Evolutionary conservation across 2,113 vertebrate species (phyloP).

Genomic region (Nettapus auritus): DNA sequence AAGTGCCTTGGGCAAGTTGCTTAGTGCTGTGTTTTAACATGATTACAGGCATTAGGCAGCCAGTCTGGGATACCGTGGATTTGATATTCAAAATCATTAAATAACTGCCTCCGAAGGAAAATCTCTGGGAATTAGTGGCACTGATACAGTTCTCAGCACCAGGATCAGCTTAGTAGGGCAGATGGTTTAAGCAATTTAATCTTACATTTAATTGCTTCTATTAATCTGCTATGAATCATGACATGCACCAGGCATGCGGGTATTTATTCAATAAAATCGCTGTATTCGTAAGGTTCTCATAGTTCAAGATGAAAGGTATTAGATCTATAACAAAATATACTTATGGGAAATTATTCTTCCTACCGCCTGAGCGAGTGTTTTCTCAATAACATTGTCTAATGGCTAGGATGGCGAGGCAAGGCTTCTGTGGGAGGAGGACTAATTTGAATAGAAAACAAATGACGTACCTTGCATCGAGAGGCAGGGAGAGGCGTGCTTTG

Average conservation of each 20-base stretch:
- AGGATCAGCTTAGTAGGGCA: constrained; percentile 25
- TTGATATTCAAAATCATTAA: constrained; percentile 64
- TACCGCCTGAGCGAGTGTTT: not conserved
- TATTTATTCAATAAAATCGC: constrained; percentile 53
- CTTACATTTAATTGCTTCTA: constrained; percentile 55
- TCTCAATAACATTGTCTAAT: not conserved
- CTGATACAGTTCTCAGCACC: constrained; percentile 18
- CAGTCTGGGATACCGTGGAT: constrained; percentile 26
- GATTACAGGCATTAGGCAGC: constrained; percentile 37
- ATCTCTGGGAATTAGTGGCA: constrained; percentile 49
- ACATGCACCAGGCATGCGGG: not conserved
- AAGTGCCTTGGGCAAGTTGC: constrained; percentile 27
- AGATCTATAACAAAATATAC: constrained; percentile 35
- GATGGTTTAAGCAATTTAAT: constrained; percentile 55
- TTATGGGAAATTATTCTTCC: constrained; percentile 50
- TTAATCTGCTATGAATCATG: constrained; percentile 61
- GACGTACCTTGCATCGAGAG: not conserved
- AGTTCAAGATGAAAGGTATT: constrained; percentile 29
- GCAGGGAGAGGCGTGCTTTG: constrained; percentile 32
- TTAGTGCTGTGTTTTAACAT: constrained; percentile 37
- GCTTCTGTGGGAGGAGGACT: constrained; percentile 47
- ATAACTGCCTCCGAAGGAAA: constrained; percentile 50
- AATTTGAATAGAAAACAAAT: constrained; percentile 67
- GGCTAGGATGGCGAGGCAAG: not conserved
- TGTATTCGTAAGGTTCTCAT: constrained; percentile 22